Conservation (phyloP, 2,797 vertebrate genomes). For the Tachyglossus aculeatus region DNA sequence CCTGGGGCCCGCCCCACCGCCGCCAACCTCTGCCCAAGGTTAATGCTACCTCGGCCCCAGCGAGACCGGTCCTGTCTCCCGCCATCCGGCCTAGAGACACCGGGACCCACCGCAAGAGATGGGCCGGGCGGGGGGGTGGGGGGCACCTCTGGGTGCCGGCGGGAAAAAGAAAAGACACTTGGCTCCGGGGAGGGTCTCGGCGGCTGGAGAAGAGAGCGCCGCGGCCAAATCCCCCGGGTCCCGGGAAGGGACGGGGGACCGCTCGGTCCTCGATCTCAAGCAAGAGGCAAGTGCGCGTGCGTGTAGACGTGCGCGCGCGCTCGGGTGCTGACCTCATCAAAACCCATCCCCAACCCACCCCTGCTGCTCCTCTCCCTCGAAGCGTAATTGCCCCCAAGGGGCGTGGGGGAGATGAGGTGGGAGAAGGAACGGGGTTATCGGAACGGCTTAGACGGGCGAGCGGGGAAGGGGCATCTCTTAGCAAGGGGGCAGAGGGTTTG, state of each 20-base stretch:
- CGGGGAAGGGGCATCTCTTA: background rate
- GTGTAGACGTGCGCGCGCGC: too few relatives aligned
- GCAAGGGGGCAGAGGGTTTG: background rate
- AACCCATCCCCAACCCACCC: conserved; percentile 61
- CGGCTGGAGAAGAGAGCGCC: conserved; percentile 38
- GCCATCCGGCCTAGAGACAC: background rate
- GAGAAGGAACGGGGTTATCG: background rate
- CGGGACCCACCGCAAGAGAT: background rate
- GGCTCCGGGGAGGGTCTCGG: conserved; percentile 39
- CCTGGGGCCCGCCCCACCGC: conserved; percentile 60
- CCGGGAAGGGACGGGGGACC: background rate
- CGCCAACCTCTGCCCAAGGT: conserved; percentile 67
- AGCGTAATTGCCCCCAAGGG: conserved; percentile 1
- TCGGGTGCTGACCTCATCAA: conserved; percentile 67
- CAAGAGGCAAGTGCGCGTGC: too few relatives aligned
- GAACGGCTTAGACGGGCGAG: background rate
- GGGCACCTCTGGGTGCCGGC: conserved; percentile 36
- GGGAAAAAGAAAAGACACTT: conserved; percentile 53
- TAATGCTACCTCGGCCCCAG: conserved; percentile 28
- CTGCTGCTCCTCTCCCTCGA: conserved; percentile 46
- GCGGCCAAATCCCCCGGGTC: background rate
- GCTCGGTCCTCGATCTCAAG: background rate
- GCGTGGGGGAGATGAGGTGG: conserved; percentile 12
- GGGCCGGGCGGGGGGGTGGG: conserved; percentile 3
- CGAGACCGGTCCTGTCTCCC: background rate